Evolutionary conservation across 2,113 vertebrate species (phyloP).

Genomic region (Pygoscelis adeliae): DNA sequence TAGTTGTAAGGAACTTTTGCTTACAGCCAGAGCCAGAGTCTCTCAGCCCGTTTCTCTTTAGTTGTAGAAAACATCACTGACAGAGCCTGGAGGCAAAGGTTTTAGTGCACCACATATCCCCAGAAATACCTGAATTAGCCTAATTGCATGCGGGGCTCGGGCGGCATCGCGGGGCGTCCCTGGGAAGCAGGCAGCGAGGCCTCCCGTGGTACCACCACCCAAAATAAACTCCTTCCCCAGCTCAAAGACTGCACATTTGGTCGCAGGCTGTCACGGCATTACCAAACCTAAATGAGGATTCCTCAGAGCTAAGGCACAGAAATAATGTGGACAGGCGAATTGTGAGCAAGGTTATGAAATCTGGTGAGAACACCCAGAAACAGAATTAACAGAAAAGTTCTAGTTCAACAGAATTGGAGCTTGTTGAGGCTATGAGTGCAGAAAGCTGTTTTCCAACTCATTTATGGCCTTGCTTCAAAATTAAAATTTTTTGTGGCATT

Average conservation of each 20-base stretch:
- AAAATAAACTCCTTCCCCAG: not conserved
- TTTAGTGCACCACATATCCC: not conserved
- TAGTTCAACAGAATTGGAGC: not conserved
- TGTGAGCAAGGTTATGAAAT: not conserved
- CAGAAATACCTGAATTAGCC: not conserved
- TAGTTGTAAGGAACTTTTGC: not conserved
- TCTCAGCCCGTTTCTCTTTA: not conserved
- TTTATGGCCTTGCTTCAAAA: not conserved
- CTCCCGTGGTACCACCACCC: not conserved
- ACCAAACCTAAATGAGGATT: not conserved
- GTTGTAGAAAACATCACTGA: not conserved
- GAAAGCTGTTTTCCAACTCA: not conserved
- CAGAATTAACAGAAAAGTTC: not conserved
- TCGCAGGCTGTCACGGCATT: not conserved
- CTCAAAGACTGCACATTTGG: accelerated
- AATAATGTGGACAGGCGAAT: not conserved
- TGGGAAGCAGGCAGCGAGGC: not conserved
- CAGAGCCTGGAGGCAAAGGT: not conserved
- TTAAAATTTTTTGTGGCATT: not conserved
- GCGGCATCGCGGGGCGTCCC: not conserved
- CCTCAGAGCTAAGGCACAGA: not conserved
- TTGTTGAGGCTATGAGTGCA: not conserved
- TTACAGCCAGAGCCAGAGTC: not conserved
- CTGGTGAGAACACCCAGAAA: not conserved
- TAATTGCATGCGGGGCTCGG: accelerated